Evolutionary conservation across 2,113 vertebrate species (phyloP).

Genomic region (Eulemur macaco): DNA sequence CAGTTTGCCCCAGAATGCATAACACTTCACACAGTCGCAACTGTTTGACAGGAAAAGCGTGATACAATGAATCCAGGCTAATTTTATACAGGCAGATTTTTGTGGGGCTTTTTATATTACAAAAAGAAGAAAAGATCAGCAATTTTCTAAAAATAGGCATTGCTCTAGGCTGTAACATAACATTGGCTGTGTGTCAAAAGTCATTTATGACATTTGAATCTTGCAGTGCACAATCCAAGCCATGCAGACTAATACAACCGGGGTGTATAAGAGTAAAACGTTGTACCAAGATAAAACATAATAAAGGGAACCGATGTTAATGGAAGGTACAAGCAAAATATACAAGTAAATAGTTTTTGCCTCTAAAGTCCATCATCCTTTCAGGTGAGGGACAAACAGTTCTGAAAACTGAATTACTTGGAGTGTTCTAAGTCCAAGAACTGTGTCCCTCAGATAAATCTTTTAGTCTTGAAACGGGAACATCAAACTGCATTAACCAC

Average conservation of each 20-base stretch:
- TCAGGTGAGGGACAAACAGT: background rate
- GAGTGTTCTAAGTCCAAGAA: no score
- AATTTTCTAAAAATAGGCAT: background rate
- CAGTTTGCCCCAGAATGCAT: background rate
- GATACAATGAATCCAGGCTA: background rate
- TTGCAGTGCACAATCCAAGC: background rate
- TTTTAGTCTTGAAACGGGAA: background rate
- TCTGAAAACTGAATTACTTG: background rate
- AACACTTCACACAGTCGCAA: background rate
- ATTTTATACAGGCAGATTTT: background rate
- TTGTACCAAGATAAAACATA: background rate
- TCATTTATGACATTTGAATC: background rate
- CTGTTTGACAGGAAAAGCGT: background rate
- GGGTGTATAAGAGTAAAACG: background rate
- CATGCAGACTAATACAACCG: background rate
- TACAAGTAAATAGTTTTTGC: background rate
- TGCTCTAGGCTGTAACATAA: background rate
- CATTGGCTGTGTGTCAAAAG: conserved; percentile 20
- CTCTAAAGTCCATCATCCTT: background rate
- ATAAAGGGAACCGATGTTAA: background rate
- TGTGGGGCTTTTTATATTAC: background rate
- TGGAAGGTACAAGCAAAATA: background rate
- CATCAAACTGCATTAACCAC: background rate
- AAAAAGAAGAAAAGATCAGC: background rate
- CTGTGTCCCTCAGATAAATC: background rate